Conservation (phyloP, 2,888 invertebrate genomes). For the Thecophora atra region DNA sequence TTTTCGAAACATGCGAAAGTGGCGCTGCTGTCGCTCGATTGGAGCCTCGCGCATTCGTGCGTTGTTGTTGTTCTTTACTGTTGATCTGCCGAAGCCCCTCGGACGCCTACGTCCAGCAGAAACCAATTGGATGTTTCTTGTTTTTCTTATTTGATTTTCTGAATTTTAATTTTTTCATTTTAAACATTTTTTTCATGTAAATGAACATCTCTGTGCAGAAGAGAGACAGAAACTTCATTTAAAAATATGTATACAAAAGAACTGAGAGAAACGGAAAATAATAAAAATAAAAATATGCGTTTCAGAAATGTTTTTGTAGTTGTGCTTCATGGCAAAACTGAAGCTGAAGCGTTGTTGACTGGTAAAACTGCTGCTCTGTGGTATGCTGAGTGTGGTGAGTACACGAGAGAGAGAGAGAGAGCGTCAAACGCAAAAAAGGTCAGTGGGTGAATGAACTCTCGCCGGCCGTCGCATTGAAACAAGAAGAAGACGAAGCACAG, state of each 20-base stretch:
- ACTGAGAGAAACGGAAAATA: background rate
- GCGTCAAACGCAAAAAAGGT: slow-evolving; percentile 24
- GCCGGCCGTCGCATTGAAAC: background rate
- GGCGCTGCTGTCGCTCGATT: too few relatives aligned
- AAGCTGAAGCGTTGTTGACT: background rate
- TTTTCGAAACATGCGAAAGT: too few relatives aligned
- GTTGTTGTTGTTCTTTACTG: too few relatives aligned
- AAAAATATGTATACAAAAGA: background rate
- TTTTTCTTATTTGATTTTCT: too few relatives aligned
- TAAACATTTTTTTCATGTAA: background rate
- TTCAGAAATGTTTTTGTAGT: slow-evolving; percentile 4
- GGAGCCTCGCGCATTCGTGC: too few relatives aligned
- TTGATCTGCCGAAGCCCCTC: too few relatives aligned
- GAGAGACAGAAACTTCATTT: background rate
- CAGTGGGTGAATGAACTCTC: slow-evolving; percentile 33
- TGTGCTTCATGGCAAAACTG: slow-evolving; percentile 1
- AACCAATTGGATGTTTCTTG: too few relatives aligned
- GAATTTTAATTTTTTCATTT: background rate
- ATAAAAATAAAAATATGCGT: background rate
- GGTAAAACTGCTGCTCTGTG: background rate
- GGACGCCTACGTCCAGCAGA: too few relatives aligned
- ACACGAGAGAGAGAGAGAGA: background rate
- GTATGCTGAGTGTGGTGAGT: background rate
- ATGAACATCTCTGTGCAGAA: background rate
- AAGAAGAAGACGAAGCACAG: background rate